phyloP scores from a whole-genome alignment of 2,888 invertebrate species.

The Hemaris fuciformis region DNA sequence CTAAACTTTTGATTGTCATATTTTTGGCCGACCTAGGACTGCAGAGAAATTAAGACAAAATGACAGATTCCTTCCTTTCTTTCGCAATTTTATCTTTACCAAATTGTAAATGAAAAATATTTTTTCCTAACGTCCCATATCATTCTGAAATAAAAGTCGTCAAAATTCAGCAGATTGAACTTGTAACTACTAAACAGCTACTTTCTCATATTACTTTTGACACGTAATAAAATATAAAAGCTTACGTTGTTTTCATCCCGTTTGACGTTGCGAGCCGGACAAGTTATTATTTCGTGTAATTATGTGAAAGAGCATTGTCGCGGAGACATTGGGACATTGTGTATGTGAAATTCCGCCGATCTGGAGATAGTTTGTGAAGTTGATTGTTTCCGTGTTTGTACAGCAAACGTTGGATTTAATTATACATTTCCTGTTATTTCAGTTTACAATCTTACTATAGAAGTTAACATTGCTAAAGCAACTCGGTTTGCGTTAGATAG shows the following conservation, averaged over 20 bases:
- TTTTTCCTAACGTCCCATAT: no score
- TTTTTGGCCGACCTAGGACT: not conserved
- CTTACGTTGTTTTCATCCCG: slow-evolving; percentile 23
- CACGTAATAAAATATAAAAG: slow-evolving; percentile 20
- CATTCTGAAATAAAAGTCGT: no score
- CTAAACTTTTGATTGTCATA: not conserved
- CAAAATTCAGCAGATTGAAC: no score
- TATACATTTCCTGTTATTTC: slow-evolving; percentile 14
- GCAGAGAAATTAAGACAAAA: no score
- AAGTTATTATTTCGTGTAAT: slow-evolving; percentile 45
- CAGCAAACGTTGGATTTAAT: slow-evolving; percentile 18
- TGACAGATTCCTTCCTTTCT: no score
- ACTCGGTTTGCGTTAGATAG: no score
- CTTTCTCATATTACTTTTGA: no score
- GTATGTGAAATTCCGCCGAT: slow-evolving; percentile 47
- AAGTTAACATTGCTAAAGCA: no score
- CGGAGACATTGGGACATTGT: slow-evolving; percentile 41
- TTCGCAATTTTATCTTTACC: no score
- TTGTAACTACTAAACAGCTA: no score
- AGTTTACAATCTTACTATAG: no score
- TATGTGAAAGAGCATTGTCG: slow-evolving; percentile 65
- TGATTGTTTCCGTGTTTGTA: slow-evolving; percentile 48
- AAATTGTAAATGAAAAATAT: no score
- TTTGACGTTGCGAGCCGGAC: slow-evolving; percentile 31
- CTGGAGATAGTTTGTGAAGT: slow-evolving; percentile 35